phyloP scores from a whole-genome alignment of 2,797 vertebrate genomes.

The Melanotaenia maccullochi region DNA sequence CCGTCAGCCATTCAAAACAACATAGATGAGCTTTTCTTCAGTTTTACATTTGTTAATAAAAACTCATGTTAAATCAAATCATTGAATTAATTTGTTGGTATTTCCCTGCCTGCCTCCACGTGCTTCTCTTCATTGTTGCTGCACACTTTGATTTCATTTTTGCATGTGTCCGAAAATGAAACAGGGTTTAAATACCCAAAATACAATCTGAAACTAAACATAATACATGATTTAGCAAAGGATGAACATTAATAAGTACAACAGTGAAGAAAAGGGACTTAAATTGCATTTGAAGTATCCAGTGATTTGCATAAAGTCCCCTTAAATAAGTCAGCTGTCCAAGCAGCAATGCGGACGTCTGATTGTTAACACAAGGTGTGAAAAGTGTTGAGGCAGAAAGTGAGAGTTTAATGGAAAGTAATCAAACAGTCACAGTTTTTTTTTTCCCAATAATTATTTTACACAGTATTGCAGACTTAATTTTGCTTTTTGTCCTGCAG shows the following conservation, averaged over 20 bases:
- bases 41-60: not conserved
- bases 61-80: not conserved
- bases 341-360: not conserved
- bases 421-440: not conserved
- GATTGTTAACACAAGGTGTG: conserved; percentile 7
- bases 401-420: conserved; percentile 1
- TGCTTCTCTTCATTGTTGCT: conserved; percentile 11
- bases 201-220: too few species aligned
- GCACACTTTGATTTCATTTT: conserved; percentile 16
- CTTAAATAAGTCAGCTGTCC: too few species aligned
- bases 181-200: too few species aligned
- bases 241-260: too few species aligned
- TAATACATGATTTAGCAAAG: too few species aligned
- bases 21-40: not conserved
- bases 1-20: not conserved
- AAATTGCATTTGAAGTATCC: too few species aligned
- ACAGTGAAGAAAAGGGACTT: too few species aligned
- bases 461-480: not conserved
- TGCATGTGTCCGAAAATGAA: not conserved
- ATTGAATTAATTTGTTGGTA: not conserved
- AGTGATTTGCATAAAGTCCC: too few species aligned
- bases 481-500: conserved; percentile 12
- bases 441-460: conserved; percentile 19
- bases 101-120: not conserved
- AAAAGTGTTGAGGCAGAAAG: not conserved